phyloP scores from a whole-genome alignment of 2,797 vertebrate genomes.

The Gymnothorax reevesii region DNA sequence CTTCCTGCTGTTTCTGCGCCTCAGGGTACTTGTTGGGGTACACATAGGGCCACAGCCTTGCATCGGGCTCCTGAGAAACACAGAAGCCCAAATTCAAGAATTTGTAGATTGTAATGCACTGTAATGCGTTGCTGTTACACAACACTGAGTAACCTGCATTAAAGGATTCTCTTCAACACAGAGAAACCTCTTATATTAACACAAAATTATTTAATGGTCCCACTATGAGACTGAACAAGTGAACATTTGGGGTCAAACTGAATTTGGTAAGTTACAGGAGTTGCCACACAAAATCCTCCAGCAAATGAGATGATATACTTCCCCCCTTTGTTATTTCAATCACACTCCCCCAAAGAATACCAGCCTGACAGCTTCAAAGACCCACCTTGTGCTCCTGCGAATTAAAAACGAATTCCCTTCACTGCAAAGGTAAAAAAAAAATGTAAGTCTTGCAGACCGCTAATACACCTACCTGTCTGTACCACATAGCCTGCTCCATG shows the following conservation, averaged over 20 bases:
- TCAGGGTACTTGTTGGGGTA: slow-evolving; percentile 93
- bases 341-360: background rate
- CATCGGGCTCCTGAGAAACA: slow-evolving; percentile 73
- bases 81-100: background rate
- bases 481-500: slow-evolving; percentile 91
- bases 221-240: background rate
- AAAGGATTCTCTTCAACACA: background rate
- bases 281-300: background rate
- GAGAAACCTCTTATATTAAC: background rate
- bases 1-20: slow-evolving; percentile 62
- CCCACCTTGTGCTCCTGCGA: background rate
- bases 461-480: slow-evolving; percentile 84
- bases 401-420: no score
- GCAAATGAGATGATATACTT: background rate
- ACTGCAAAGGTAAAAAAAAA: background rate
- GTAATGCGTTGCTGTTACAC: background rate
- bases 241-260: background rate
- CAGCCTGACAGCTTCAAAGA: background rate
- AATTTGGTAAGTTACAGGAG: background rate
- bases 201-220: background rate
- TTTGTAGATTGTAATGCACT: background rate
- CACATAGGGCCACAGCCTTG: slow-evolving; percentile 91
- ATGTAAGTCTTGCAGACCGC: background rate
- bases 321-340: background rate
- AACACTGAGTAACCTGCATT: background rate